phyloP scores from a whole-genome alignment of 2,113 vertebrate genomes.

The Noctilio leporinus region DNA sequence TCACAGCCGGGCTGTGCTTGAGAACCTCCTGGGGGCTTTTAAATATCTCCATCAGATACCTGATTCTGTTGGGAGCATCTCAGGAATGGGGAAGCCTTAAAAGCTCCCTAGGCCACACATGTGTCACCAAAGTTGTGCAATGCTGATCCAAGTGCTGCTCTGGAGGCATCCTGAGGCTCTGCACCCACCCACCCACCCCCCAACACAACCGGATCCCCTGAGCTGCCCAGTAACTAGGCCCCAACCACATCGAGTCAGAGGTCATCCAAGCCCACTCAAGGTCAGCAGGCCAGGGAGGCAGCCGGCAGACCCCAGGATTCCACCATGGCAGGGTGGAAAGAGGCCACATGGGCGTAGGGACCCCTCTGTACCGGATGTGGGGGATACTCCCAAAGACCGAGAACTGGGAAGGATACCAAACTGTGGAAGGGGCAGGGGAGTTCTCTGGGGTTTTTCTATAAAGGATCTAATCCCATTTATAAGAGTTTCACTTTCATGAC shows the following conservation, averaged over 20 bases:
- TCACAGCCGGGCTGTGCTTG: not conserved
- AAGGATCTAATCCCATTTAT: not conserved
- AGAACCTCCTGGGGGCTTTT: not conserved
- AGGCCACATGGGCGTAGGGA: not conserved
- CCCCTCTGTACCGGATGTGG: fast-evolving
- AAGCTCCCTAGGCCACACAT: not conserved
- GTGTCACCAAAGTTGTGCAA: not conserved
- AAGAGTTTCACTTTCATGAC: not conserved
- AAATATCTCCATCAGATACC: not conserved
- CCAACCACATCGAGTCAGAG: not conserved
- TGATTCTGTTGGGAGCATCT: not conserved
- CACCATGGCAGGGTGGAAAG: not conserved
- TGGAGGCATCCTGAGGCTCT: not conserved
- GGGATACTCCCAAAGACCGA: not conserved
- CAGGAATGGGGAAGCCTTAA: not conserved
- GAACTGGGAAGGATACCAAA: not conserved
- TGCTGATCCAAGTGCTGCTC: not conserved
- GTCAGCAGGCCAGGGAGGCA: not conserved
- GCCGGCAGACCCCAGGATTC: not conserved
- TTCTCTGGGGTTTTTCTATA: no score
- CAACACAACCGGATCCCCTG: not conserved
- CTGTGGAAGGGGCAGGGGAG: not conserved
- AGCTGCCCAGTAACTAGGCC: not conserved
- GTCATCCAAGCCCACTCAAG: not conserved
- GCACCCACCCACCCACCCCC: no score